phyloP scores from a whole-genome alignment of 2,113 vertebrate genomes.

The Thamnaconus septentrionalis region DNA sequence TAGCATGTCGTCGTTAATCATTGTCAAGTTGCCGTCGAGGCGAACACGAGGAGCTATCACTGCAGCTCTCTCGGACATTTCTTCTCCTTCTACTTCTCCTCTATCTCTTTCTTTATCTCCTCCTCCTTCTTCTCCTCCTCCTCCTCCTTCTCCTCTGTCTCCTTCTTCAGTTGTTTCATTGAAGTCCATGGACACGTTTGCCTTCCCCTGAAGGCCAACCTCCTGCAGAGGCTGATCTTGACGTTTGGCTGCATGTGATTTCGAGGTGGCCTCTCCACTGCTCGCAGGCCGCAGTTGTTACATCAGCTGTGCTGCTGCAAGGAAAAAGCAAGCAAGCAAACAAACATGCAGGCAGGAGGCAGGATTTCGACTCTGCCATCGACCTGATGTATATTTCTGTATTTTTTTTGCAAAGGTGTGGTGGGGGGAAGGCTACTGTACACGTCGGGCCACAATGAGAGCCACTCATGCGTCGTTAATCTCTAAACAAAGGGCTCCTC shows the following conservation, averaged over 20 bases:
- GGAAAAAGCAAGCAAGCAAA: no score
- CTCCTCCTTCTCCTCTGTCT: no score
- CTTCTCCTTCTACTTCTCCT: neutral
- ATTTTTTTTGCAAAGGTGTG: no score
- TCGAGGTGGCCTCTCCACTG: no score
- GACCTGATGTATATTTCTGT: no score
- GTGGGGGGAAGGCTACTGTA: constrained; percentile 16
- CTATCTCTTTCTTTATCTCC: neutral
- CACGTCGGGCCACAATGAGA: constrained; percentile 17
- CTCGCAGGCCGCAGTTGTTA: no score
- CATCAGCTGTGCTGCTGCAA: no score
- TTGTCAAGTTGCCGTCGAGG: constrained; percentile 29
- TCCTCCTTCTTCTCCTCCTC: no score
- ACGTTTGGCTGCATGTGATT: no score
- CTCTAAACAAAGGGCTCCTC: constrained; percentile 51
- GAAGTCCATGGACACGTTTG: neutral
- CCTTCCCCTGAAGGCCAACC: neutral
- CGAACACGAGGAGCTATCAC: constrained; percentile 10
- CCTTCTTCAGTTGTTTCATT: constrained; percentile 28
- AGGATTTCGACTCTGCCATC: no score
- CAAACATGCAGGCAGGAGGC: no score
- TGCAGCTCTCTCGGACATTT: neutral
- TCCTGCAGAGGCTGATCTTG: neutral
- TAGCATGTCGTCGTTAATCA: constrained; percentile 53
- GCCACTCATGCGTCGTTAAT: constrained; percentile 53